Evolutionary conservation across 2,113 vertebrate genomes (phyloP), one percentile per base, ranked within the genome.

Genomic region (Verasper variegatus): DNA sequence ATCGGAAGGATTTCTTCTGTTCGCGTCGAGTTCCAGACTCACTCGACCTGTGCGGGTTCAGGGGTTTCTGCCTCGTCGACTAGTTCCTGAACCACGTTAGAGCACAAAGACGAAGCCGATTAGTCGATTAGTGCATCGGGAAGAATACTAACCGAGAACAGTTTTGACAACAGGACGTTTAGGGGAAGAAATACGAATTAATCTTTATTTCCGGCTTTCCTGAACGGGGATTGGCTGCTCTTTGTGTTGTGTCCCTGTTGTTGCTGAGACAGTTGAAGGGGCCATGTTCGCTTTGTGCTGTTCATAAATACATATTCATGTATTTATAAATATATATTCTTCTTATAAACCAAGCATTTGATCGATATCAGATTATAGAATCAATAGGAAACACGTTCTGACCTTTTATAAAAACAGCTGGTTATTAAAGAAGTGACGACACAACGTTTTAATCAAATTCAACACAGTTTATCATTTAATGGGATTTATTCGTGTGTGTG

Each of bases 1-100:
- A 52, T n/a, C 49, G 5, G 17, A 2, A 8, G 49, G 58, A 80
- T 70, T 77, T 68, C 68, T 79, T 88, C 80, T 54, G 81, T 17
- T 13, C 80, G 93, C 89, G 87, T 93, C 62, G 77, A 63, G 58
- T 93, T 92, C 89, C 93, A 83, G 45, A 78, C 88, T 69, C 51
- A 0, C 51, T n/a, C 18, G 20, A 8, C 51, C 51, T 9, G 45
- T 11, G 14, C 15, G 45, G 45, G 37, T 15, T 47, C 45, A 1
- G 45, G 45, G 5, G 45, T 17, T 18, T 15, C 14, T 49, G 15
- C 13, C 51, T n/a, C 17, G 17, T 21, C 11, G 49, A 31, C 57
- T 17, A 18, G 10, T 35, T 1, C 13, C 12, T 18, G 27, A 75
- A 78, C 26, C 51, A 3, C 45, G 71, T 42, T n/a, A 55, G 5